These are phyloP conservation scores for Papilio xuthus DNA, from an alignment of 1,140 invertebrate species.

Conservation along the genomic window DNA sequence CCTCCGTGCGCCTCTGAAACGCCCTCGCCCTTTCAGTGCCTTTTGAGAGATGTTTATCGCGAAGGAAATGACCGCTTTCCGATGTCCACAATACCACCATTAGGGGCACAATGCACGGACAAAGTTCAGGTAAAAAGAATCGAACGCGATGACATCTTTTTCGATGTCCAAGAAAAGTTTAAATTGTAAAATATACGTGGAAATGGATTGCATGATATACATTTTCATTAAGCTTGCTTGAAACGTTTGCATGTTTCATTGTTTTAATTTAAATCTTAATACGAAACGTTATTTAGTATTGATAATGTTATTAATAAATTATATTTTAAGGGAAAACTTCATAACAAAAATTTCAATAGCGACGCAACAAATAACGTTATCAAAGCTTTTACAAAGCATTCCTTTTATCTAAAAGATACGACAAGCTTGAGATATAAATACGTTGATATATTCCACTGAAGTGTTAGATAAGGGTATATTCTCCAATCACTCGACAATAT, in stretches of 20 bases:
- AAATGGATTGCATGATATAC: background rate
- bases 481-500: conserved; percentile 30
- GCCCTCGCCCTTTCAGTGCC: conserved; percentile 74
- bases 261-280: background rate
- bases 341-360: conserved; percentile 9
- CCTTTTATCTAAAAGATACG: conserved; percentile 36
- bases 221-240: background rate
- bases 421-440: conserved; percentile 36
- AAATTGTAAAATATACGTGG: background rate
- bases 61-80: conserved; percentile 80
- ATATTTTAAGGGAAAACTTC: background rate
- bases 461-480: conserved; percentile 34
- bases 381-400: conserved; percentile 34
- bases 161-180: background rate
- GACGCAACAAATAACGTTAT: conserved; percentile 26
- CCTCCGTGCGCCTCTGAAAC: conserved; percentile 60
- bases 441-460: conserved; percentile 25
- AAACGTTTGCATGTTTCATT: background rate
- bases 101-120: conserved; percentile 76
- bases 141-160: background rate
- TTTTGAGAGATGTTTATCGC: conserved; percentile 80
- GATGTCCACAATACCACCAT: conserved; percentile 77
- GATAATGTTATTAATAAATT: too few species aligned
- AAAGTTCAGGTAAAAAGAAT: conserved; percentile 12
- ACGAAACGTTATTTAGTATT: too few species aligned